Conservation (phyloP, 1,140 invertebrate genomes). For the Aphelenchoides besseyi region DNA sequence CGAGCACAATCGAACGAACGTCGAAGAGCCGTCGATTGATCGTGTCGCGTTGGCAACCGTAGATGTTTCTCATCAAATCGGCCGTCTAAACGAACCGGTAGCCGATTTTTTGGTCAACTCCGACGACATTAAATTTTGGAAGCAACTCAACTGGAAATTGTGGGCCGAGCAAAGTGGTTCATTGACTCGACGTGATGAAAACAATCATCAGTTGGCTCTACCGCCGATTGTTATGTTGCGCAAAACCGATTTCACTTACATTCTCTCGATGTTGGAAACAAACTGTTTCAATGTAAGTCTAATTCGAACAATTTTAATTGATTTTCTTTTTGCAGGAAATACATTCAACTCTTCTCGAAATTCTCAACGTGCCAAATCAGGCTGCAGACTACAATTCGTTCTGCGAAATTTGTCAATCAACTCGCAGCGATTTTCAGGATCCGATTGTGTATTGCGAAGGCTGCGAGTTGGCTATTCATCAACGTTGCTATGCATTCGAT, state of each 20-base stretch:
- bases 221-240: background rate
- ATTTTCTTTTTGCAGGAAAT: conserved; percentile 14
- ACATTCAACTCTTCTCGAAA: conserved; percentile 10
- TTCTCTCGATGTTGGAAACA: conserved; percentile 8
- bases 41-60: background rate
- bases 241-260: conserved; percentile 9
- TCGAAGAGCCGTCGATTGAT: background rate
- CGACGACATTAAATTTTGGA: conserved; percentile 7
- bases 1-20: conserved; percentile 1
- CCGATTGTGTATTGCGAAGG: conserved; percentile 20
- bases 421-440: conserved; percentile 7
- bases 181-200: background rate
- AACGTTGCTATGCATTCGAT: conserved; percentile 5
- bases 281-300: conserved; percentile 4
- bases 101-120: background rate
- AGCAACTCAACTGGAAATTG: background rate
- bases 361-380: conserved; percentile 13
- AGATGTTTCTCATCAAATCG: conserved; percentile 1
- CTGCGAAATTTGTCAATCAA: conserved; percentile 21
- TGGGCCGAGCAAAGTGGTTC: background rate
- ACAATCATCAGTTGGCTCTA: conserved; percentile 4
- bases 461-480: conserved; percentile 10
- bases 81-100: background rate
- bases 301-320: too few species aligned
- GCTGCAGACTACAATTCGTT: conserved; percentile 14